Evolutionary conservation across 2,888 invertebrate species (phyloP), one percentile per base, ranked within the genome.

Genomic region (Conchocele bisecta): DNA sequence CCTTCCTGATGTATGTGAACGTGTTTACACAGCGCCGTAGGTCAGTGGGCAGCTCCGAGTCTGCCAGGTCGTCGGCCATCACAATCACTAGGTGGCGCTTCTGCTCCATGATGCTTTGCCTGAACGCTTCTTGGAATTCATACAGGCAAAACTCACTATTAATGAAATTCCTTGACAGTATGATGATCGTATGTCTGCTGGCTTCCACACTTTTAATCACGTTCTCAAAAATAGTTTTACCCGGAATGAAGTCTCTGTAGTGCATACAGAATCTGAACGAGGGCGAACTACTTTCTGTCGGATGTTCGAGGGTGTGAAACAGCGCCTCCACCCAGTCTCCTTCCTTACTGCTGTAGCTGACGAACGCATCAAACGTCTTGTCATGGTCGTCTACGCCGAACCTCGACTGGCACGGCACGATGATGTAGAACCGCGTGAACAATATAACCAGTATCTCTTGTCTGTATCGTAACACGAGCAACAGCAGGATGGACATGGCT

Each of bases 131-230:
- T 92, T 96, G 96, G 89, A 97, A 95, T 88, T 97, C 97, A 90
- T 95, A 95, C 70, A 96, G 94, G 88, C 95, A 95, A 96, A 96
- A 97, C 91, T 97, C 96, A 58, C 96, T 97, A 91, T 96, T 95
- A 85, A 97, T 94, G 90, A 97, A 97, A 91, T 96, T 95, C 89
- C 96, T 95, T 77, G 96, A 96, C 59, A 97, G 93, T 79, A 97
- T 94, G 93, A 97, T 95, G 83, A 97, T 95, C 72, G 97, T 96
- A 78, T 97, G 93, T 69, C 95, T 94, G 74, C 96, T 96, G 44
- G 96, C 95, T 91, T 97, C 96, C 46, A 97, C 96, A 64, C 96
- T 96, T 89, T 96, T 95, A 87, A 95, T 95, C 88, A 97, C 95
- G 79, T 96, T 96, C 91, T 97, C 97, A 71, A 95, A 95, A 79